These are phyloP conservation scores for Rhabdophis nuchalis DNA, from an alignment of 2,797 vertebrate genomes.

Conservation along the genomic window DNA sequence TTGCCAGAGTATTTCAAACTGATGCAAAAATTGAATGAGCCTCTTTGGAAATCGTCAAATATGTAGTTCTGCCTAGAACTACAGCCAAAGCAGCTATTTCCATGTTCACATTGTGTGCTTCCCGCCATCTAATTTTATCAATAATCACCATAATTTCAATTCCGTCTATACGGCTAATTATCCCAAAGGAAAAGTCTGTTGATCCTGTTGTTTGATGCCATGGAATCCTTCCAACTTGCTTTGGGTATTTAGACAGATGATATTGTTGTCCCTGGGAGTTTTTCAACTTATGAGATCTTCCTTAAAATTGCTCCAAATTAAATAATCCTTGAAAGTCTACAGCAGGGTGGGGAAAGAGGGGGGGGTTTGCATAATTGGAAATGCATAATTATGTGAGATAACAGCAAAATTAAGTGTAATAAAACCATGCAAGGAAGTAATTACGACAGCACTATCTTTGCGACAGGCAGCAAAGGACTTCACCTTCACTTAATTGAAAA, in stretches of 20 bases:
- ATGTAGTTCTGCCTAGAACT: not conserved
- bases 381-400: constrained; percentile 41
- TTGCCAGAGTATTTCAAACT: not conserved
- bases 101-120: too few species aligned
- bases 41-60: not conserved
- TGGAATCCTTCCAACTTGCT: not conserved
- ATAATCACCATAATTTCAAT: not conserved
- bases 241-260: not conserved
- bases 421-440: constrained; percentile 31
- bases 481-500: constrained; percentile 30
- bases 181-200: not conserved
- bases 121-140: not conserved
- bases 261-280: not conserved
- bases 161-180: not conserved
- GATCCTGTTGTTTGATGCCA: not conserved
- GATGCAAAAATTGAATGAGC: not conserved
- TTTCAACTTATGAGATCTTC: constrained; percentile 10
- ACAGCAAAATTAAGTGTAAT: constrained; percentile 40
- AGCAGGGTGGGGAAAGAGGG: too few species aligned
- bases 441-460: constrained; percentile 16
- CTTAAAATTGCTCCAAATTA: constrained; percentile 28
- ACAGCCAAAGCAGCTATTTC: not conserved
- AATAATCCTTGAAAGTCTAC: constrained; percentile 29
- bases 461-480: constrained; percentile 13
- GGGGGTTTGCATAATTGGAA: constrained; percentile 18